Conservation (phyloP, 2,888 invertebrate genomes). For the Labia minor region DNA sequence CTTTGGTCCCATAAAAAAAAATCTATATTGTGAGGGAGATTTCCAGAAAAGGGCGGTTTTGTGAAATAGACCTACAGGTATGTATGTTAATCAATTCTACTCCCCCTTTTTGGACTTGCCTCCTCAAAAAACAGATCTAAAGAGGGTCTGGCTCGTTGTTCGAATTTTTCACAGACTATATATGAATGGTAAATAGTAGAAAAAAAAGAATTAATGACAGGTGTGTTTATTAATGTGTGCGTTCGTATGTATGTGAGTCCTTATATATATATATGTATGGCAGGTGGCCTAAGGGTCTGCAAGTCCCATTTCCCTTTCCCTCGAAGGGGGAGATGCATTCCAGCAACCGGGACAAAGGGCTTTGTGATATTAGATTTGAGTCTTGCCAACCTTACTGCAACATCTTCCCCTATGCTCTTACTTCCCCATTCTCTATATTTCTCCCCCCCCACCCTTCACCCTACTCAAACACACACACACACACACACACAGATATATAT, state of each 20-base stretch:
- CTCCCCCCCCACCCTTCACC: too few species aligned
- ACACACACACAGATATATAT: too few species aligned
- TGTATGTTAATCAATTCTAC: not conserved
- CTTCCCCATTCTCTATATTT: not conserved
- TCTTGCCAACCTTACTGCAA: not conserved
- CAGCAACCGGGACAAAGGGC: constrained; percentile 7
- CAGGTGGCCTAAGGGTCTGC: constrained; percentile 1
- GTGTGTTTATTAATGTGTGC: not conserved
- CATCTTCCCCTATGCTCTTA: not conserved
- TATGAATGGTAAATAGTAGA: constrained; percentile 5
- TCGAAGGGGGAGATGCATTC: not conserved
- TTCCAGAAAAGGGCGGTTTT: too few species aligned
- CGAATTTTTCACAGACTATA: not conserved
- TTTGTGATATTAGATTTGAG: not conserved
- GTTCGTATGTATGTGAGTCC: not conserved
- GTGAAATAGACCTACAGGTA: not conserved
- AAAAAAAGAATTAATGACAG: constrained; percentile 7
- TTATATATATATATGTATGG: too few species aligned
- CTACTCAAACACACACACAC: too few species aligned
- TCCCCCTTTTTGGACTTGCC: not conserved
- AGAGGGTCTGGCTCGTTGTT: not conserved
- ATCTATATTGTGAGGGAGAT: too few species aligned
- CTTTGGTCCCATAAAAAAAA: too few species aligned
- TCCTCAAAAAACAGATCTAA: not conserved
- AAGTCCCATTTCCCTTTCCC: constrained; percentile 13